Evolutionary conservation across 2,113 vertebrate species (phyloP), one percentile per base, ranked within the genome.

Genomic region (Heptranchias perlo): DNA sequence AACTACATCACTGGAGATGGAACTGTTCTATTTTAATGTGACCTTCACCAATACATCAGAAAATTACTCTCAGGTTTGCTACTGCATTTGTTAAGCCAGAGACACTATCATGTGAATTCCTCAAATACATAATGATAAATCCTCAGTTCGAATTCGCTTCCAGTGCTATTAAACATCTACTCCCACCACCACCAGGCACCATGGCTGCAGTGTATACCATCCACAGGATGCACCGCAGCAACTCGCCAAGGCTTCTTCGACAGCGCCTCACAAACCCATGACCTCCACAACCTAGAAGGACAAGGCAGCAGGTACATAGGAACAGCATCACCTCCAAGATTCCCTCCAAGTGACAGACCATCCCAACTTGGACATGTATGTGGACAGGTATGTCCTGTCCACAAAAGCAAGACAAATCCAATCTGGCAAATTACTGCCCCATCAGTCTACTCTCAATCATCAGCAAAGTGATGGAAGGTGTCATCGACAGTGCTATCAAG

Each of bases 11-110:
- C 39, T 67, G 92, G 92, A 94, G 62, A 64, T 64, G 62, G 91
- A 95, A 67, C 25, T 47, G 39, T 44, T 95, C 93, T 69, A 67
- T 65, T 44, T 95, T 95, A 16, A 52, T 49, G 69, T 31, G 44
- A 69, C 64, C 65, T 95, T 95, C 93, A 95, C 44, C 64, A 65
- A 69, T 49, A 49, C 18, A 95, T 39, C 93, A 95, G 39, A 47
- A 95, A 65, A 4, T 47, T 39, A 44, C 62, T 49, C 13, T 39
- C 31, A 44, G 61, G 62, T 39, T 44, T 94, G 35, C n/a, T 49
- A 10, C 23, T 69, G 6, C 31, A 14, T 31, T 18, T 28, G 21
- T 23, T 18, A 67, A 62, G 18, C 39, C 10, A 44, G 62, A 47
- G 8, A 64, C 7, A 47, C 62, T 47, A 13, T 65, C 8, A 28